Evolutionary conservation across 2,888 invertebrate species (phyloP).

Genomic region (Himalopsyche kuldschensis): DNA sequence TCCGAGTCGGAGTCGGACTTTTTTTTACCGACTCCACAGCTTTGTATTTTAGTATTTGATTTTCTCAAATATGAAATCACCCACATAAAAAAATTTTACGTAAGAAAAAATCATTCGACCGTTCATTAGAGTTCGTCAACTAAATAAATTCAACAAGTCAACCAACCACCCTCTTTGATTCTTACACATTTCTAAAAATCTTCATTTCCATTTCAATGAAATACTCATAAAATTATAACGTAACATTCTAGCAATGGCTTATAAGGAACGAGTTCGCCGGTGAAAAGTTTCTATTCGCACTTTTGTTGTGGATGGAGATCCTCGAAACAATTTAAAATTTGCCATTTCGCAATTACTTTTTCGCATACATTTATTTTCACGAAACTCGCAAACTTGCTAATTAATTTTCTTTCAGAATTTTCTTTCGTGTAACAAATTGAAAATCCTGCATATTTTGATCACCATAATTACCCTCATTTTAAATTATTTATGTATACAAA

Average conservation of each 20-base stretch:
- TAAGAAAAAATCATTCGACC: too few relatives aligned
- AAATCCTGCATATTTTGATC: neutral
- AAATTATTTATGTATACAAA: neutral
- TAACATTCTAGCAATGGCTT: neutral
- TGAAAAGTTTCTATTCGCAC: neutral
- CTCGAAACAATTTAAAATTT: neutral
- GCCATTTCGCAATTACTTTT: neutral
- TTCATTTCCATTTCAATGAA: neutral
- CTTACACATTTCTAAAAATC: neutral
- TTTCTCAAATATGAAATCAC: too few relatives aligned
- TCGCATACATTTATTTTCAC: neutral
- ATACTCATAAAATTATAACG: constrained; percentile 3
- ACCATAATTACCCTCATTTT: neutral
- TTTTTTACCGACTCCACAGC: too few relatives aligned
- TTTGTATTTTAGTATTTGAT: too few relatives aligned
- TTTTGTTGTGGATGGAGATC: neutral
- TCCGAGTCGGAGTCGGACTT: too few relatives aligned
- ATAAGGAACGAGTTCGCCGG: constrained; percentile 6
- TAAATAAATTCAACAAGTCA: neutral
- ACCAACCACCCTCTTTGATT: neutral
- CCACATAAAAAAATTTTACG: too few relatives aligned
- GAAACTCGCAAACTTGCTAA: neutral
- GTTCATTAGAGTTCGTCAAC: neutral
- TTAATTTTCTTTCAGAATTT: neutral
- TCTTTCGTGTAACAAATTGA: neutral